These are phyloP conservation scores for Neoniphon sammara DNA, from an alignment of 2,797 vertebrate genomes.

Conservation along the genomic window DNA sequence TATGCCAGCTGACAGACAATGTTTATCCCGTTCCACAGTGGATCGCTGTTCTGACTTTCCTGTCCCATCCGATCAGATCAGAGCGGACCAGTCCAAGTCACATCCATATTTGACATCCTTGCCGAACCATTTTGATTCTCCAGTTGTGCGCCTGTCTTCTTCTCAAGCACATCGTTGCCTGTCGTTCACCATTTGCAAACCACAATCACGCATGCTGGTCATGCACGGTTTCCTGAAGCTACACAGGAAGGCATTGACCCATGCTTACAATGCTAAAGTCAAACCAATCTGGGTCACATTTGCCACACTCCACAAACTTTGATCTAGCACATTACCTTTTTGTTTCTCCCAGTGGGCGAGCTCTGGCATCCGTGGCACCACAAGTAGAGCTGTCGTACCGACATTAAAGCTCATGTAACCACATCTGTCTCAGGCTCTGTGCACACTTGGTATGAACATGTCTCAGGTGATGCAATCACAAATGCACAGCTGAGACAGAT, in stretches of 20 bases:
- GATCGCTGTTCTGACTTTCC: background rate
- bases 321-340: background rate
- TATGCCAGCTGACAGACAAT: conserved; percentile 9
- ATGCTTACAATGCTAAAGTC: background rate
- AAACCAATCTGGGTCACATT: conserved; percentile 14
- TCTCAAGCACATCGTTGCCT: background rate
- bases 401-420: background rate
- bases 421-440: background rate
- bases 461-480: too few species aligned
- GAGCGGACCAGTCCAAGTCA: background rate
- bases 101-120: background rate
- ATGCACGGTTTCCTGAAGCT: background rate
- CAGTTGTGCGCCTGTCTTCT: background rate
- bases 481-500: too few species aligned
- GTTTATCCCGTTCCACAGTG: conserved; percentile 13
- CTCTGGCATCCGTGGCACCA: background rate
- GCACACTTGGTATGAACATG: too few species aligned
- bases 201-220: background rate
- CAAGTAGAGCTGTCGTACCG: background rate
- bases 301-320: background rate
- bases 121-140: conserved; percentile 12
- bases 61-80: background rate
- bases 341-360: too few species aligned
- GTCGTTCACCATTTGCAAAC: conserved; percentile 10
- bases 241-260: background rate